A percentile compares a stretch with the other conserved stretches of the same genome.
phyloP scores from a whole-genome alignment of 2,797 vertebrate genomes.

The Anguilla obscura region DNA sequence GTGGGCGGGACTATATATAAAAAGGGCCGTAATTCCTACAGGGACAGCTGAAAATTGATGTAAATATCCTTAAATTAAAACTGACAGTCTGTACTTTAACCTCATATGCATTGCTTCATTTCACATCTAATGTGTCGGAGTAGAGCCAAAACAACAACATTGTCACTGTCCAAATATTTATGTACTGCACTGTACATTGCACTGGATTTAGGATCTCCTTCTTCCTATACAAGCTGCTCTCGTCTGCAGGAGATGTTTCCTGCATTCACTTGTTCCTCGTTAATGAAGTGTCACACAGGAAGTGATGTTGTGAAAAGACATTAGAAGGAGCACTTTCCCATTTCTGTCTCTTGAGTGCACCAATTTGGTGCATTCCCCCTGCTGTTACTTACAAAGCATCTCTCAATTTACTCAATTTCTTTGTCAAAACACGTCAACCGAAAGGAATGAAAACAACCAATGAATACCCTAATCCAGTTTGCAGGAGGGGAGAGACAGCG shows the following conservation, averaged over 20 bases:
- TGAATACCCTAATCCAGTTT: conserved; percentile 14
- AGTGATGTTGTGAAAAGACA: conserved; percentile 53
- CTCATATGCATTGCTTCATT: background rate
- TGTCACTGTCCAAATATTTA: background rate
- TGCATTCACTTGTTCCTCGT: conserved; percentile 33
- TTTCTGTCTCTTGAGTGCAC: conserved; percentile 33
- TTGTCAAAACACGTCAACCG: conserved; percentile 16
- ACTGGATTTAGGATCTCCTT: background rate
- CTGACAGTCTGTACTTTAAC: background rate
- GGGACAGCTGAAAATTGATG: too few species aligned
- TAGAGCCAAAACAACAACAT: background rate
- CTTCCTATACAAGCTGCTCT: background rate
- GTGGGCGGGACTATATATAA: too few species aligned
- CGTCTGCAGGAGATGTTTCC: conserved; percentile 2
- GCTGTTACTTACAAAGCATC: background rate
- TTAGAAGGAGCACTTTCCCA: conserved; percentile 49
- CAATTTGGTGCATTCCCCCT: background rate
- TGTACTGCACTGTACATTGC: background rate
- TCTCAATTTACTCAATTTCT: conserved; percentile 23
- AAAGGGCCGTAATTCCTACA: too few species aligned
- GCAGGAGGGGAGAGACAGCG: background rate
- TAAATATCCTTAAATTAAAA: too few species aligned
- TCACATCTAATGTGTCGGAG: background rate
- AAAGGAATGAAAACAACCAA: background rate
- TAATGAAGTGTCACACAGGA: conserved; percentile 53